A percentile compares a stretch with the other conserved stretches of the same genome.
phyloP scores from a whole-genome alignment of 2,797 vertebrate species.

The Alcedo atthis region DNA sequence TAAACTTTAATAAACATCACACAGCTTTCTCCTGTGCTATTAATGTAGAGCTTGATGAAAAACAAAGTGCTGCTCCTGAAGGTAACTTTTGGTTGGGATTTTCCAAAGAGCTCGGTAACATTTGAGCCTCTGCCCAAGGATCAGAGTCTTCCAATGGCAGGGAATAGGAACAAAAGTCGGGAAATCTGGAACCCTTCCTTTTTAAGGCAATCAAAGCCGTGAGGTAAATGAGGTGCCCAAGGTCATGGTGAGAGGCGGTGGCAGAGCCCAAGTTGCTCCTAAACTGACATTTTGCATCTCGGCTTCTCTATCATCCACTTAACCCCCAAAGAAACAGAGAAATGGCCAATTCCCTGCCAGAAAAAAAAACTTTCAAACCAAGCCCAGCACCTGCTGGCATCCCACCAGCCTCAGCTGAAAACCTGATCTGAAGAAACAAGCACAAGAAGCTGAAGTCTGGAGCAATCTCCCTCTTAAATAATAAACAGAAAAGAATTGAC shows the following conservation, averaged over 20 bases:
- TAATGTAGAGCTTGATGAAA: neutral
- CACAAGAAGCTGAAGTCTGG: neutral
- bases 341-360: neutral
- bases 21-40: neutral
- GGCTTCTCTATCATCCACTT: neutral
- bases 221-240: neutral
- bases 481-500: neutral
- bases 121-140: neutral
- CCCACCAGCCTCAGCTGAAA: neutral
- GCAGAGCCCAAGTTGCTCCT: neutral
- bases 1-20: constrained; percentile 63
- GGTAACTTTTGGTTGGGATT: neutral
- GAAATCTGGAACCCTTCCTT: neutral
- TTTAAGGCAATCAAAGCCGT: neutral
- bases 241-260: fast-evolving
- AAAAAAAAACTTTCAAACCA: neutral
- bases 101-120: neutral
- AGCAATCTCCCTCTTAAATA: neutral
- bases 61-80: neutral
- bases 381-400: neutral
- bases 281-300: neutral
- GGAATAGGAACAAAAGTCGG: fast-evolving
- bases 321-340: neutral
- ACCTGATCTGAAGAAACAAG: fast-evolving
- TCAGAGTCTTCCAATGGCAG: fast-evolving